These are phyloP conservation scores for Malachius bipustulatus DNA, from an alignment of 2,888 invertebrate genomes.

Conservation along the genomic window DNA sequence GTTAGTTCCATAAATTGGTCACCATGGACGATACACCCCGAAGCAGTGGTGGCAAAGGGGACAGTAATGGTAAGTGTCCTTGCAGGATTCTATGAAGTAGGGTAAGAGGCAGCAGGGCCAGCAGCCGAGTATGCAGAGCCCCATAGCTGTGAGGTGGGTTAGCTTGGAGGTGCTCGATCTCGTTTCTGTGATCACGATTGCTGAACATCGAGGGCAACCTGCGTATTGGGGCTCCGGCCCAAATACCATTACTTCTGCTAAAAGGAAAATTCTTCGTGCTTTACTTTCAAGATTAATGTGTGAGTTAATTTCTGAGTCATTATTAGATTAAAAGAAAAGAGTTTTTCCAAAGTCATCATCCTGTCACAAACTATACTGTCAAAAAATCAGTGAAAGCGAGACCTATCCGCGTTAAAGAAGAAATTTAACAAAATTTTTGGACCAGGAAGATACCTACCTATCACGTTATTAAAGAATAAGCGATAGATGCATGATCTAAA, in stretches of 20 bases:
- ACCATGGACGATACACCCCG: conserved; percentile 34
- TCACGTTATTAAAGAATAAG: no score
- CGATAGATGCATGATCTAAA: no score
- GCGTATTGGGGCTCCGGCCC: conserved; percentile 32
- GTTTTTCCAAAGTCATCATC: no score
- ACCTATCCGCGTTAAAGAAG: no score
- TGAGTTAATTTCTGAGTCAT: no score
- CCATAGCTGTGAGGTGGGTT: conserved; percentile 31
- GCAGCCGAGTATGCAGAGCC: conserved; percentile 33
- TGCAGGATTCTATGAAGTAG: conserved; percentile 33
- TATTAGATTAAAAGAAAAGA: no score
- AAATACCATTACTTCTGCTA: conserved; percentile 26
- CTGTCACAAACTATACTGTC: no score
- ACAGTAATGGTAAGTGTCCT: conserved; percentile 33
- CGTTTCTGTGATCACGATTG: conserved; percentile 29
- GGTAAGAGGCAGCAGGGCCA: conserved; percentile 36
- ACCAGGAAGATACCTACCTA: no score
- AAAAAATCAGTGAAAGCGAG: no score
- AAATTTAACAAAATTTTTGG: no score
- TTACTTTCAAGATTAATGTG: no score
- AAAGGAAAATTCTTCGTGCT: conserved; percentile 16
- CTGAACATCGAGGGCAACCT: conserved; percentile 30
- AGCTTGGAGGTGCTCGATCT: conserved; percentile 27
- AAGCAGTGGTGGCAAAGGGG: conserved; percentile 31
- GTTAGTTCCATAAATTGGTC: no score